These are phyloP conservation scores for Callipepla californica DNA, from an alignment of 2,113 vertebrate genomes.

Conservation along the genomic window DNA sequence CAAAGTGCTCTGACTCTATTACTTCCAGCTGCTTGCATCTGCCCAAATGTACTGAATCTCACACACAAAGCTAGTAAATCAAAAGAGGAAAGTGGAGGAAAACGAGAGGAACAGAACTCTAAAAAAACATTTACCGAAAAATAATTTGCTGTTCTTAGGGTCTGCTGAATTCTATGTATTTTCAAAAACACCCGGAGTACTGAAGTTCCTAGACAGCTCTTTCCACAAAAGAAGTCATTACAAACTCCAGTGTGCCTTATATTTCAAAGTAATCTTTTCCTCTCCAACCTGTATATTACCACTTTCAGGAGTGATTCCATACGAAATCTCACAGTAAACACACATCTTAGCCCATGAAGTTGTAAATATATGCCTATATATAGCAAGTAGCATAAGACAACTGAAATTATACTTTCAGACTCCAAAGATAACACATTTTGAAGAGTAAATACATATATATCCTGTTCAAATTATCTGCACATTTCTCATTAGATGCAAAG, in stretches of 20 bases:
- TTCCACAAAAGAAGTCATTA: conserved; percentile 17
- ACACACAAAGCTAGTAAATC: conserved; percentile 59
- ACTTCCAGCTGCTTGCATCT: conserved; percentile 77
- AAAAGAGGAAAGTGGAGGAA: conserved; percentile 47
- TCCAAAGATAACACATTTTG: background rate
- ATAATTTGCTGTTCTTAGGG: conserved; percentile 53
- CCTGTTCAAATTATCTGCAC: background rate
- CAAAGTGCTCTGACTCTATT: conserved; percentile 68
- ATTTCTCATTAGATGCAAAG: background rate
- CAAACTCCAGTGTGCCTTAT: background rate
- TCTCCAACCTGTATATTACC: background rate
- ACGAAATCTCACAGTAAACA: background rate
- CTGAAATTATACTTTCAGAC: background rate
- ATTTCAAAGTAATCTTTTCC: conserved; percentile 4
- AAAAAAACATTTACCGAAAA: conserved; percentile 9
- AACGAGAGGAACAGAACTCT: conserved; percentile 16
- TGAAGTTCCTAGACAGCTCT: conserved; percentile 16
- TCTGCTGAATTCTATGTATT: background rate
- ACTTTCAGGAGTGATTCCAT: background rate
- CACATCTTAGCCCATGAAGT: background rate
- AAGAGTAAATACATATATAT: background rate
- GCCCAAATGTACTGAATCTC: conserved; percentile 48
- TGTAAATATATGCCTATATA: background rate
- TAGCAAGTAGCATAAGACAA: background rate
- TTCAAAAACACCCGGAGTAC: conserved; percentile 11